Percentiles rank a stretch among this genome's conserved stretches.
phyloP scores from a whole-genome alignment of 2,113 vertebrate genomes.

The Tiliqua scincoides region DNA sequence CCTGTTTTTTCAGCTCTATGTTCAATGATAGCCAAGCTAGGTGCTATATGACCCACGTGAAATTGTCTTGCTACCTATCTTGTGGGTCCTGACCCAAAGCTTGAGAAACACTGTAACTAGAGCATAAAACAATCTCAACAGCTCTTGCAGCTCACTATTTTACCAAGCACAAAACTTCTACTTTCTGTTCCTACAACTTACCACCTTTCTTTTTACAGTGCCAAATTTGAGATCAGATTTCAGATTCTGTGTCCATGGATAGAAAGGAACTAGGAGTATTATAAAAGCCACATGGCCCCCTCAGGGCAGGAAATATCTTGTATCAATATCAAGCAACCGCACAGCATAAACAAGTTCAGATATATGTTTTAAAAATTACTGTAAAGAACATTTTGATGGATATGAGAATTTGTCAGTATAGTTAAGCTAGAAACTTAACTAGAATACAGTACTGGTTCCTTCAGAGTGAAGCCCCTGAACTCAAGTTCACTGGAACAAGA shows the following conservation, averaged over 20 bases:
- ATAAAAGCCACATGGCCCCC: not conserved
- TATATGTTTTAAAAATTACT: not conserved
- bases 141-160: not conserved
- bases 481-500: not conserved
- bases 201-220: not conserved
- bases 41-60: no score
- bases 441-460: not conserved
- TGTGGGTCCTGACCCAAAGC: no score
- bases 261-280: not conserved
- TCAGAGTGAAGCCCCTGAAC: accelerated
- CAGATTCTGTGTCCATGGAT: not conserved
- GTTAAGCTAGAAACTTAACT: not conserved
- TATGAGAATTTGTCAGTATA: not conserved
- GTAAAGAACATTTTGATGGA: not conserved
- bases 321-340: not conserved
- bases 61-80: no score
- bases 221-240: not conserved
- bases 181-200: not conserved
- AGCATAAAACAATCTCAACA: not conserved
- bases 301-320: not conserved
- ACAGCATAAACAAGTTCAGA: not conserved
- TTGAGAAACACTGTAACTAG: no score
- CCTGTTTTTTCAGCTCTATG: no score
- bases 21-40: no score
- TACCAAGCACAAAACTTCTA: not conserved